Evolutionary conservation across 1,140 invertebrate species (phyloP).

Genomic region (Vollenhovia emeryi): DNA sequence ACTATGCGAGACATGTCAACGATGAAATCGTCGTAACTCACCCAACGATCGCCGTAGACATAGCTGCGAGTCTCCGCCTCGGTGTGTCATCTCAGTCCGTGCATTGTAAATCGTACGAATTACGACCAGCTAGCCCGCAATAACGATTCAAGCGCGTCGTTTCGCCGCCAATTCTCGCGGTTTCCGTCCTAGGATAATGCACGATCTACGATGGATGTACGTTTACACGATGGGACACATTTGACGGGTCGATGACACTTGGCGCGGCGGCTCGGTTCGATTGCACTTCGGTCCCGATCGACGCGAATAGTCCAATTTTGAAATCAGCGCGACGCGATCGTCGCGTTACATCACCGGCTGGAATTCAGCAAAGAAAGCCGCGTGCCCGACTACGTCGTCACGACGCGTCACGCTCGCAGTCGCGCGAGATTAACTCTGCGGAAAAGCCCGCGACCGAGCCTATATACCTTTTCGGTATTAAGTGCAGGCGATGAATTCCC

Average conservation of each 20-base stretch:
- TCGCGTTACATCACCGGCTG: neutral
- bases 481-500: slow-evolving; percentile 14
- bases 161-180: slow-evolving; percentile 25
- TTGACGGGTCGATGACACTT: neutral
- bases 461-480: slow-evolving; percentile 29
- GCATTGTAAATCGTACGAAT: slow-evolving; percentile 53
- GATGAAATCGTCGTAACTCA: slow-evolving; percentile 61
- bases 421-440: neutral
- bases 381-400: slow-evolving; percentile 2
- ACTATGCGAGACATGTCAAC: slow-evolving; percentile 13
- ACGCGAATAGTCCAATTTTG: slow-evolving; percentile 1
- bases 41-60: slow-evolving; percentile 64
- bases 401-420: neutral
- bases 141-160: slow-evolving; percentile 38
- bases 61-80: slow-evolving; percentile 63
- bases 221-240: neutral
- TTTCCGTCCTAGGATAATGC: slow-evolving; percentile 27
- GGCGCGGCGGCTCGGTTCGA: neutral
- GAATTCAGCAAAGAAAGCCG: neutral
- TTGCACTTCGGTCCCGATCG: slow-evolving; percentile 5
- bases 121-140: slow-evolving; percentile 40
- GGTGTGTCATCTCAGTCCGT: slow-evolving; percentile 68
- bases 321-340: neutral
- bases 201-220: slow-evolving; percentile 37
- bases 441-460: neutral